These are phyloP conservation scores for Istiophorus platypterus DNA, from an alignment of 2,113 vertebrate genomes.

Conservation along the genomic window DNA sequence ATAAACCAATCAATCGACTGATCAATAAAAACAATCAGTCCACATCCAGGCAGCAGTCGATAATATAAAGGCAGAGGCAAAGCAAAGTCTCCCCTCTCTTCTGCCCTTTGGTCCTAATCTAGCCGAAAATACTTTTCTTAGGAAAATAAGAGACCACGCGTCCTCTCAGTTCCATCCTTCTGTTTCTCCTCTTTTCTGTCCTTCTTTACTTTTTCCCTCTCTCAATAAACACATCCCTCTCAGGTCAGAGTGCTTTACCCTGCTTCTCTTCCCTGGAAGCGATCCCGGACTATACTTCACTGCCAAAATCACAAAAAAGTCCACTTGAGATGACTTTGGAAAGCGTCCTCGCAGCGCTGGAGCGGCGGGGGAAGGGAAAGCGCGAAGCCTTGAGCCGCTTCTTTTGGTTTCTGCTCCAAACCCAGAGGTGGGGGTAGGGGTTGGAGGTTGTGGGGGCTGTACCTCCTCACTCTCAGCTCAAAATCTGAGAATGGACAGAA, in stretches of 20 bases:
- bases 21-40: slow-evolving; percentile 31
- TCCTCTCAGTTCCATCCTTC: slow-evolving; percentile 26
- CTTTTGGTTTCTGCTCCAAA: slow-evolving; percentile 40
- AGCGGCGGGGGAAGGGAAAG: slow-evolving; percentile 1
- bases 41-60: neutral
- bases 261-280: neutral
- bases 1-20: slow-evolving; percentile 1
- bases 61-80: neutral
- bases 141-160: neutral
- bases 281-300: neutral
- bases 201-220: slow-evolving; percentile 17
- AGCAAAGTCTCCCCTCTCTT: neutral
- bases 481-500: neutral
- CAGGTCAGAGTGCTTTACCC: slow-evolving; percentile 10
- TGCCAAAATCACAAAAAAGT: slow-evolving; percentile 26
- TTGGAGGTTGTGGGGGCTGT: neutral
- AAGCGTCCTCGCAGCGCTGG: slow-evolving; percentile 18
- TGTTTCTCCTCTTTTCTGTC: neutral
- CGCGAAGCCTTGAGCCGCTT: slow-evolving; percentile 31
- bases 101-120: slow-evolving; percentile 6
- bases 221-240: slow-evolving; percentile 10
- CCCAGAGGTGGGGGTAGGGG: neutral
- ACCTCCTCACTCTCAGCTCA: neutral
- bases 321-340: slow-evolving; percentile 47
- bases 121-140: neutral